A percentile compares a stretch with the other conserved stretches of the same genome.
phyloP scores from a whole-genome alignment of 2,888 invertebrate genomes.

The Macrophya annulata region DNA sequence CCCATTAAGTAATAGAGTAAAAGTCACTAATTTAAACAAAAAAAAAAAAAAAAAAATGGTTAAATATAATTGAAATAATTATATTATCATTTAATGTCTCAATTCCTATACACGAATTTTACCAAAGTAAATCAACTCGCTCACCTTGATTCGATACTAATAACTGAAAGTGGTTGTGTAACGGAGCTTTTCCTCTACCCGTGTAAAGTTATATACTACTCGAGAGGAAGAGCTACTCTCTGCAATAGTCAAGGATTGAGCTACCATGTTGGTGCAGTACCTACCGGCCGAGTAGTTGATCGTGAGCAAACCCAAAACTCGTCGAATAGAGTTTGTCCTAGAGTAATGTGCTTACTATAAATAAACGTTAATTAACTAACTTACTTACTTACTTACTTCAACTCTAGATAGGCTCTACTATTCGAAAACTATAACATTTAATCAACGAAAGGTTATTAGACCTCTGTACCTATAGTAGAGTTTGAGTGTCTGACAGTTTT shows the following conservation, averaged over 20 bases:
- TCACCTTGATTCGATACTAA: neutral
- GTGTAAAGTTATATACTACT: neutral
- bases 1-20: neutral
- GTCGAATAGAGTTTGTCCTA: slow-evolving; percentile 13
- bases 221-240: slow-evolving; percentile 7
- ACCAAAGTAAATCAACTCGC: too few species aligned
- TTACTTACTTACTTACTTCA: neutral
- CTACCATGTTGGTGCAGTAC: neutral
- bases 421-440: slow-evolving; percentile 13
- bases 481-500: neutral
- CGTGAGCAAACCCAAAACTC: slow-evolving; percentile 21
- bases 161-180: slow-evolving; percentile 41
- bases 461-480: neutral
- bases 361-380: slow-evolving; percentile 12
- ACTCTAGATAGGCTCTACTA: neutral
- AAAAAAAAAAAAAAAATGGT: neutral
- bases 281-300: neutral
- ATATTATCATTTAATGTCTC: neutral
- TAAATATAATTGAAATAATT: neutral
- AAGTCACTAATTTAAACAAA: neutral
- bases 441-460: neutral
- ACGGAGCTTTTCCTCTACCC: neutral
- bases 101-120: neutral
- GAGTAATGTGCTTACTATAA: slow-evolving; percentile 30
- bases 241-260: neutral